Conservation (phyloP, 2,888 invertebrate species). For the Acleris holmiana region DNA sequence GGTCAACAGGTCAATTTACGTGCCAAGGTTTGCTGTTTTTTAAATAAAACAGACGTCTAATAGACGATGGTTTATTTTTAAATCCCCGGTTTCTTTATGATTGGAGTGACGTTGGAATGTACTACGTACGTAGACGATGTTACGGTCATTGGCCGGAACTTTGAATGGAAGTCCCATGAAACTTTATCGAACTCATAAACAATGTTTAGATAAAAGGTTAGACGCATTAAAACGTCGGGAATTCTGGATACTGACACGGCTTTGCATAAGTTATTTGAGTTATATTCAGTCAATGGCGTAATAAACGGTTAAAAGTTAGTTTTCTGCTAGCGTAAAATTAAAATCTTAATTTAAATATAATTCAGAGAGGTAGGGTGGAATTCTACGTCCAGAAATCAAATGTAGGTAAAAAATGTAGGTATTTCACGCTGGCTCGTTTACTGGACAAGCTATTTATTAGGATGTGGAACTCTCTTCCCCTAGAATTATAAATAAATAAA, state of each 20-base stretch:
- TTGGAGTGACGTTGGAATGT: slow-evolving; percentile 9
- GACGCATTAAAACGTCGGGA: slow-evolving; percentile 21
- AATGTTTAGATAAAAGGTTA: slow-evolving; percentile 37
- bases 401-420: too few relatives aligned
- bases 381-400: too few relatives aligned
- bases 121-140: slow-evolving; percentile 9
- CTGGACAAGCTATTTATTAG: too few relatives aligned
- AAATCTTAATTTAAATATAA: too few relatives aligned
- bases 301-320: not conserved
- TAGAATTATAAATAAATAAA: too few relatives aligned
- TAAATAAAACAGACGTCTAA: slow-evolving; percentile 4
- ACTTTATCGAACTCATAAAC: slow-evolving; percentile 31
- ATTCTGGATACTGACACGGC: slow-evolving; percentile 19
- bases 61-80: slow-evolving; percentile 26
- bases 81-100: not conserved
- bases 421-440: too few relatives aligned
- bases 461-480: too few relatives aligned
- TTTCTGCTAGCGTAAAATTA: not conserved
- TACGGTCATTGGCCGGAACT: slow-evolving; percentile 22
- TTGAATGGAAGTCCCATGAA: slow-evolving; percentile 32
- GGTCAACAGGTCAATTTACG: slow-evolving; percentile 1
- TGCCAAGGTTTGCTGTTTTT: slow-evolving; percentile 10
- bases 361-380: too few relatives aligned
- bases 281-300: not conserved
- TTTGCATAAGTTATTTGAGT: slow-evolving; percentile 15